Conservation (phyloP, 1,140 invertebrate species). For the Lanistes nyassanus region DNA sequence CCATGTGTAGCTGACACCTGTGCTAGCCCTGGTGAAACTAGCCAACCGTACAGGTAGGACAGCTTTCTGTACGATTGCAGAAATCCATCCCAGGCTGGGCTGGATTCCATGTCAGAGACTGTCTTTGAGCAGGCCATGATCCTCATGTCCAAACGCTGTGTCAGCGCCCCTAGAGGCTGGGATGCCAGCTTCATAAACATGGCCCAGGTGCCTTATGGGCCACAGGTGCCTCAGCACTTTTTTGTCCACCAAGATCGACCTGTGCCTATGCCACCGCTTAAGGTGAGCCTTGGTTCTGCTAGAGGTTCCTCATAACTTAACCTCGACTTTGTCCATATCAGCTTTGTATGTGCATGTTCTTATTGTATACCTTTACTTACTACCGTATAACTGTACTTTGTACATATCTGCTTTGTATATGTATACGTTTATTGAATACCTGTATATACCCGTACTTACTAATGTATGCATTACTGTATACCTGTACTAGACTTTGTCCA, state of each 20-base stretch:
- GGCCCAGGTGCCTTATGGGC: slow-evolving; percentile 36
- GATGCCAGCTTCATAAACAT: slow-evolving; percentile 26
- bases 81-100: slow-evolving; percentile 27
- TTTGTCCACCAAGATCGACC: slow-evolving; percentile 52
- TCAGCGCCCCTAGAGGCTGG: slow-evolving; percentile 31
- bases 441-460: too few species aligned
- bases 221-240: slow-evolving; percentile 49
- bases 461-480: too few species aligned
- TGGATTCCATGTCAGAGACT: slow-evolving; percentile 43
- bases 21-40: too few species aligned
- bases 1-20: too few species aligned
- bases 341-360: too few species aligned
- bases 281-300: slow-evolving; percentile 37
- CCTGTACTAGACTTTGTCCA: too few species aligned
- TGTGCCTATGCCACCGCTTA: slow-evolving; percentile 50
- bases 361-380: too few species aligned
- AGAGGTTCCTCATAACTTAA: background rate
- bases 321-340: background rate
- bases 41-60: too few species aligned
- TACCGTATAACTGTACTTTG: too few species aligned
- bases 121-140: slow-evolving; percentile 46
- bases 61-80: background rate
- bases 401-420: too few species aligned
- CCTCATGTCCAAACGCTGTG: slow-evolving; percentile 45
- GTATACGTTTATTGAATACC: too few species aligned